Evolutionary conservation across 1,140 invertebrate species (phyloP), one percentile per base, ranked within the genome.

Genomic region (Pissodes strobi): DNA sequence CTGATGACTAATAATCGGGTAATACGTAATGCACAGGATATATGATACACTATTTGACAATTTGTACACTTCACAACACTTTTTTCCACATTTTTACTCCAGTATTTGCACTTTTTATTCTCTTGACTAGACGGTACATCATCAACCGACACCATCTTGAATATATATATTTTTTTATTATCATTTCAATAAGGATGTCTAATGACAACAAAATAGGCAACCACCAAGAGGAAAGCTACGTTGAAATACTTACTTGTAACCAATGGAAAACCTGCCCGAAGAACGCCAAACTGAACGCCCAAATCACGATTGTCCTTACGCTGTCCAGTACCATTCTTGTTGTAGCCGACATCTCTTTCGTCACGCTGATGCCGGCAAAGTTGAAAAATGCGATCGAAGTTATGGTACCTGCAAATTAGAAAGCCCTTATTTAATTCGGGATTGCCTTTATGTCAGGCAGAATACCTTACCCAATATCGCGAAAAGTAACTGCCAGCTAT

Each of bases 331-430:
- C 89, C 89, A 97, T 94, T 69, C 95, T 84, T 1, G 94, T 95
- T 0, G 93, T 96, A 10, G 94, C 93, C 39, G 89, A 93, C 64
- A 94, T 85, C 79, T 96, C 92, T 81, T 97, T 97, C 0, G 95
- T 95, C n/a, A 99, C 91, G 74, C 89, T 93, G 18, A 98, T 89
- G 17, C 95, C 95, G 74, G 94, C 89, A 80, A 95, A 98, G 78
- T 98, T 98, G 81, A 97, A 98, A 76, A 98, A 95, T 1, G 95
- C 94, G 70, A 97, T 97, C 55, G 93, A 96, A 3, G 96, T 72
- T 10, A 91, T 85, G n/a, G 92, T 95, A 64, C 91, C 91, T 86
- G 79, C 30, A 73, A 85, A 60, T 45, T 48, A 13, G 3, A 15
- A 49, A 39, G 10, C 23, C 25, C 3, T 21, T 22, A 46, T 17